Percentiles rank a stretch among this genome's conserved stretches.
Evolutionary conservation across 2,113 vertebrate species (phyloP).

Genomic region (Grammomys surdaster): DNA sequence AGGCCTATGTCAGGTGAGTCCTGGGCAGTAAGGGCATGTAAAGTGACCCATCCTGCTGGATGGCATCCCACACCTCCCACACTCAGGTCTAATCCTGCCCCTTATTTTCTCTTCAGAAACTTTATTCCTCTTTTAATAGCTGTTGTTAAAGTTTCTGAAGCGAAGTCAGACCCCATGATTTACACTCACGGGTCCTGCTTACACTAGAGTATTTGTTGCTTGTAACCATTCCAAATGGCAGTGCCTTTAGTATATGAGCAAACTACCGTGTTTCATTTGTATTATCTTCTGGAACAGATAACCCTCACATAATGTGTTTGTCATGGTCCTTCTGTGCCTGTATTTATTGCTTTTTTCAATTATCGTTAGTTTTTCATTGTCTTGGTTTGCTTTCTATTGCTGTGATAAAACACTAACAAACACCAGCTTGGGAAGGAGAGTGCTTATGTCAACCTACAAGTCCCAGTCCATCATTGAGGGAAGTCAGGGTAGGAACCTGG

Average conservation of each 20-base stretch:
- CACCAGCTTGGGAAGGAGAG: background rate
- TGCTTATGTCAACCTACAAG: background rate
- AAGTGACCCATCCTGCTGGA: background rate
- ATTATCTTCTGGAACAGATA: background rate
- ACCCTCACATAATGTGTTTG: background rate
- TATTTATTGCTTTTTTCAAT: background rate
- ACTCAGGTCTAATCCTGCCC: background rate
- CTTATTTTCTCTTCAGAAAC: background rate
- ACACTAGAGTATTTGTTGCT: background rate
- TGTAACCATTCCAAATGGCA: background rate
- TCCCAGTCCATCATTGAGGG: background rate
- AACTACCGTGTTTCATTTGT: background rate
- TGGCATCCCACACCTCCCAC: too few relatives aligned
- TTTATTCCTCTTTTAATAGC: background rate
- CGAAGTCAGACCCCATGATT: background rate
- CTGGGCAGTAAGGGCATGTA: background rate
- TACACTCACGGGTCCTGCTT: background rate
- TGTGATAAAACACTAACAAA: background rate
- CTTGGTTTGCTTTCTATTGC: background rate
- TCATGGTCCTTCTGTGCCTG: background rate
- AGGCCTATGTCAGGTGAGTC: conserved; percentile 96
- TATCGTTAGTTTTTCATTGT: background rate
- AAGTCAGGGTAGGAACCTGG: background rate
- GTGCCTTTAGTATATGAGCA: background rate
- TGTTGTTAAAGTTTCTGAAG: background rate